Conservation (phyloP, 1,140 invertebrate species). For the Portunus trituberculatus region DNA sequence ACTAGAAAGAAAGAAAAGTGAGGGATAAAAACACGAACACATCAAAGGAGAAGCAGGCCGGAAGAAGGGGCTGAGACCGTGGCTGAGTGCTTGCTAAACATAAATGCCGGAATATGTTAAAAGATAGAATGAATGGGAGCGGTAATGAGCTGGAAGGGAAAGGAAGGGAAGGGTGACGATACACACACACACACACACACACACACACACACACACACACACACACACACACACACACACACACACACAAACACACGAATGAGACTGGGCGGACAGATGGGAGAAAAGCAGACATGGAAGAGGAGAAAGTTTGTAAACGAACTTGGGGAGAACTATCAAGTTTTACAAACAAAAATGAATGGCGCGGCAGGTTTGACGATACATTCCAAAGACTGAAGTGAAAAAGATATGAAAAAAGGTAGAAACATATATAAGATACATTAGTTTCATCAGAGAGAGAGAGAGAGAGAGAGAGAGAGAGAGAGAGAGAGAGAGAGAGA, state of each 20-base stretch:
- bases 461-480: no score
- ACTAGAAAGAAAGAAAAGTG: background rate
- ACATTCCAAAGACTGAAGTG: background rate
- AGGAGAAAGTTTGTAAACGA: background rate
- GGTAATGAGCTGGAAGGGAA: conserved; percentile 11
- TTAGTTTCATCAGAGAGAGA: no score
- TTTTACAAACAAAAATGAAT: conserved; percentile 17
- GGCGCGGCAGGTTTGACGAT: background rate
- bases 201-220: no score
- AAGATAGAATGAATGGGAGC: background rate
- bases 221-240: no score
- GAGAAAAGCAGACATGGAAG: background rate
- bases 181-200: no score
- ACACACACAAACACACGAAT: no score
- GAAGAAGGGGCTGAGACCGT: background rate
- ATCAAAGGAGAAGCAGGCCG: background rate
- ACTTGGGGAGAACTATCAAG: background rate
- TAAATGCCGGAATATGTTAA: conserved; percentile 4
- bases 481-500: no score
- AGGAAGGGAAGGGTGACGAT: background rate
- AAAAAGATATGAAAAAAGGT: background rate
- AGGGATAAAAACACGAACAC: background rate
- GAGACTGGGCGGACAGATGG: no score
- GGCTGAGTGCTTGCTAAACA: conserved; percentile 18
- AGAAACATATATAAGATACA: no score